Conservation (phyloP, 2,888 invertebrate species). For the Pyrrhosoma nymphula region DNA sequence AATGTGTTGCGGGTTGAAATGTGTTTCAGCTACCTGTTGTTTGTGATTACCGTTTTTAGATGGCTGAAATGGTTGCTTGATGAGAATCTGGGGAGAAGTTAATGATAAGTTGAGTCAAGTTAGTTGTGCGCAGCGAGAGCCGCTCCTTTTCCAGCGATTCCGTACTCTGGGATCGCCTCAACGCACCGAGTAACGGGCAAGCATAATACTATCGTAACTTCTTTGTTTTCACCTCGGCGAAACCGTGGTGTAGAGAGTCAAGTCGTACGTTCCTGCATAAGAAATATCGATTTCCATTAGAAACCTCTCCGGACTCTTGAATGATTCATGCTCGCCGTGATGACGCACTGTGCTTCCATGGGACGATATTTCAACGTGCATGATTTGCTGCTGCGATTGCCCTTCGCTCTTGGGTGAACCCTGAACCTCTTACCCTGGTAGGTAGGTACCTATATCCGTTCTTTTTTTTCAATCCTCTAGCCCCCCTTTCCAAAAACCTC, state of each 20-base stretch:
- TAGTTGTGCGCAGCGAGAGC: no score
- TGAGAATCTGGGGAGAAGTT: no score
- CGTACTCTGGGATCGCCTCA: neutral
- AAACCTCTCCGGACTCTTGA: neutral
- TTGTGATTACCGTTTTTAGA: no score
- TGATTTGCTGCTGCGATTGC: neutral
- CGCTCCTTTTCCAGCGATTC: neutral
- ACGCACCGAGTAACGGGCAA: neutral
- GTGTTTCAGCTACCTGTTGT: no score
- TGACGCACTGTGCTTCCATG: neutral
- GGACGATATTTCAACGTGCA: neutral
- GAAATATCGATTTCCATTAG: slow-evolving; percentile 29
- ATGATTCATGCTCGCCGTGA: neutral
- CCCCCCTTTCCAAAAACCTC: neutral
- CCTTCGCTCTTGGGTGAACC: neutral
- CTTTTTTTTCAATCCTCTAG: neutral
- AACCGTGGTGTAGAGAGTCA: neutral
- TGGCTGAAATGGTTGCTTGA: no score
- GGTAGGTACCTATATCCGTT: neutral
- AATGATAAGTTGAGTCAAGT: no score
- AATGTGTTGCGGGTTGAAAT: no score
- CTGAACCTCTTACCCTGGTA: neutral
- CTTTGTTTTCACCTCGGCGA: neutral
- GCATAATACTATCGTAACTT: neutral
- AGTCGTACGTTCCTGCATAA: neutral